Conservation (phyloP, 2,888 invertebrate species). For the Myopa testacea region DNA sequence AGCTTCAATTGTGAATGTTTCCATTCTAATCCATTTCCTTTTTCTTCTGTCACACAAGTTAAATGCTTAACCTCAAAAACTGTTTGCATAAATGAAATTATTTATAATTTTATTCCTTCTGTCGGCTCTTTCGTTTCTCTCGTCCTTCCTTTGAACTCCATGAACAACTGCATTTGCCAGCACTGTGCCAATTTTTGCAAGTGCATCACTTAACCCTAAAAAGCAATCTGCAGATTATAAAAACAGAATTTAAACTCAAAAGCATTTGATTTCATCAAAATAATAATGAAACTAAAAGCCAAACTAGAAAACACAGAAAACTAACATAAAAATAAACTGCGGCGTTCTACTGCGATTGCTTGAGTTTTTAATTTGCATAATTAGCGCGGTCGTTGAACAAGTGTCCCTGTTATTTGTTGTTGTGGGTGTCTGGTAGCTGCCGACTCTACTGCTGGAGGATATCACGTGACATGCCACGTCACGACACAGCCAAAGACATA, state of each 20-base stretch:
- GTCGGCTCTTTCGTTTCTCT: not conserved
- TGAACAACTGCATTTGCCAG: not conserved
- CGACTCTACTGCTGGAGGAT: not conserved
- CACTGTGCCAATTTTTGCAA: not conserved
- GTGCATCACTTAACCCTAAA: not conserved
- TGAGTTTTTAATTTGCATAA: constrained; percentile 34
- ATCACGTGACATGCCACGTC: not conserved
- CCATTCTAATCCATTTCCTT: no score
- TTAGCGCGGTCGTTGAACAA: constrained; percentile 27
- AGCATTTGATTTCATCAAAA: constrained; percentile 2
- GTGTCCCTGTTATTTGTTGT: constrained; percentile 1
- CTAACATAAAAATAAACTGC: not conserved
- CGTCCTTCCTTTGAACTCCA: not conserved
- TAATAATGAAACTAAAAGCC: not conserved
- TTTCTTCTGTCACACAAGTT: not conserved
- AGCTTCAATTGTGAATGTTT: no score
- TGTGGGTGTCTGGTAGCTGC: not conserved
- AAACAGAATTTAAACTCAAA: not conserved
- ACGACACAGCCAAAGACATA: not conserved
- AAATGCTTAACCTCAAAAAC: not conserved
- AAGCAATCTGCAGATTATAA: not conserved
- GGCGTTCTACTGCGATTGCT: constrained; percentile 4
- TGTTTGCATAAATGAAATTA: not conserved
- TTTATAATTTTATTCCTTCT: not conserved
- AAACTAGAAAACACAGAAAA: not conserved